Evolutionary conservation across 2,888 invertebrate genomes (phyloP).

Genomic region (Campoletis raptor): DNA sequence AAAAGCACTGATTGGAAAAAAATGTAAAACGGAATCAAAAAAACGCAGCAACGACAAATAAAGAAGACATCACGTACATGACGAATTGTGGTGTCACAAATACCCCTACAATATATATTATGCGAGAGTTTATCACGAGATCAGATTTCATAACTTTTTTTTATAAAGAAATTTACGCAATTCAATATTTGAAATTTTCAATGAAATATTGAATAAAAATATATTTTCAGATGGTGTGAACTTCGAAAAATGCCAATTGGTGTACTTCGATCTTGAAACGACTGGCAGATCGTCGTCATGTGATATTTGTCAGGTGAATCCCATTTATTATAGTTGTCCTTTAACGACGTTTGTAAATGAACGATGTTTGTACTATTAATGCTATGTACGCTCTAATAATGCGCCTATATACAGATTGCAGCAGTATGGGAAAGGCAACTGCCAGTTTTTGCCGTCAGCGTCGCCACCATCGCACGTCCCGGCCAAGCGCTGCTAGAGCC

Average conservation of each 20-base stretch:
- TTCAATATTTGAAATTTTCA: conserved; percentile 2
- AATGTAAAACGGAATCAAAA: not conserved
- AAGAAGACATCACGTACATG: conserved; percentile 14
- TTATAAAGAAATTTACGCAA: too few relatives aligned
- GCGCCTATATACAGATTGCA: too few relatives aligned
- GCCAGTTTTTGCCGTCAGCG: too few relatives aligned
- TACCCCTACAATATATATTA: not conserved
- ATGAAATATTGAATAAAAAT: too few relatives aligned
- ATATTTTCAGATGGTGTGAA: conserved; percentile 1
- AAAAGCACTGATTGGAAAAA: conserved; percentile 13
- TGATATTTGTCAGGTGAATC: conserved; percentile 23
- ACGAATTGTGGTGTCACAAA: not conserved
- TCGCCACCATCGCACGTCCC: too few relatives aligned
- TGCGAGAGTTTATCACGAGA: not conserved
- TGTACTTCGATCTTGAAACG: conserved; percentile 18
- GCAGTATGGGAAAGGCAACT: too few relatives aligned
- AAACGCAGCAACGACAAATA: conserved; percentile 9
- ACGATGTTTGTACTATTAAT: too few relatives aligned
- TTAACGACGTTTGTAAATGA: too few relatives aligned
- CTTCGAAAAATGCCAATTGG: conserved; percentile 15
- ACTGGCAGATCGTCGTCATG: conserved; percentile 15
- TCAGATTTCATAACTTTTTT: conserved; percentile 5
- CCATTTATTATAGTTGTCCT: too few relatives aligned
- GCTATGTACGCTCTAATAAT: too few relatives aligned
- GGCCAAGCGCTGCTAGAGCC: too few relatives aligned